Evolutionary conservation across 2,888 invertebrate species (phyloP), one percentile per base, ranked within the genome.

Genomic region (Lissocephala sabroskyi): DNA sequence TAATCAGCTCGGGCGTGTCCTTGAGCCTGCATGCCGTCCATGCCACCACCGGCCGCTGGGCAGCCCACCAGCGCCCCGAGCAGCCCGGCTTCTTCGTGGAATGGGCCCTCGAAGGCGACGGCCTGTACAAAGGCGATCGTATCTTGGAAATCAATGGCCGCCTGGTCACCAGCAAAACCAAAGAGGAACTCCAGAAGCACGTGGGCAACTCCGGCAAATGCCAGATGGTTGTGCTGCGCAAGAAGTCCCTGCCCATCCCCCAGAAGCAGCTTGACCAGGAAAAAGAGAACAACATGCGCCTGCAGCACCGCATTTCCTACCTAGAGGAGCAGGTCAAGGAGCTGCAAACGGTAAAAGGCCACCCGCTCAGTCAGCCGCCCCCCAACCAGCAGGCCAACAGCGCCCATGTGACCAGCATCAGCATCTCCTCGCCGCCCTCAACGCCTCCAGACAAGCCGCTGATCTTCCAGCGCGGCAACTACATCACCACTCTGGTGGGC

Each of bases 281-380:
- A 14, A 89, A 91, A 70, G 88, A 91, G 16, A 95, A 95, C 84
- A 95, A 94, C 85, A 89, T 94, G 53, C 87, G 95, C 42, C 87
- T 95, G 52, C 94, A 94, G 10, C 95, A 95, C 83, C 88, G 95
- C 62, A 95, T 95, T 74, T 93, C 94, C 1, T 95, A 95, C 83
- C 87, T 96, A 49, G 95, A 96, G 83, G 95, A 95, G 79, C 95
- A 95, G 85, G 94, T 94, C 59, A 86, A 87, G 0, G 89, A 90
- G 64, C 82, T 90, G 9, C 86, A 90, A 45, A 82, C 59, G 1
- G 64, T 66, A 1, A 84, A 84, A 56, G 82, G 82, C 18, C 76
- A 70, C 6, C 52, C 59, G 1, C 55, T 49, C 0, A 54, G 52
- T 3, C 48, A 45, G 5, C 47, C 14, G 0, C 53, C 49, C 1